Evolutionary conservation across 2,888 invertebrate species (phyloP).

Genomic region (Drosophila longiperda): DNA sequence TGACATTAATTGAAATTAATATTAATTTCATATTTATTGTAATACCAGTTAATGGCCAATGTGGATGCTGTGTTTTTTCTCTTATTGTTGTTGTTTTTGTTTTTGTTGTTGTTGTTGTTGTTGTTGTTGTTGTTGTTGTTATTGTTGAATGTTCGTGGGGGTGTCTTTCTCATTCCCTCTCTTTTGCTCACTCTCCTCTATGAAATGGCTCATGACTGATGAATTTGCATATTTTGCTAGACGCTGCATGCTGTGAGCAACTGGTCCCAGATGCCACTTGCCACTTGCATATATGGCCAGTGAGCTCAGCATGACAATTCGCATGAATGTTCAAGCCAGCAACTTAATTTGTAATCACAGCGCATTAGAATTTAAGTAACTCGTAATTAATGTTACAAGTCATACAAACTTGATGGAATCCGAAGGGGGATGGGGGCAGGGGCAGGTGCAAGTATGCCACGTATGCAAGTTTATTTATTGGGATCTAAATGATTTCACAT

Average conservation of each 20-base stretch:
- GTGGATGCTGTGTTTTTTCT: slow-evolving; percentile 39
- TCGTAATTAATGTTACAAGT: slow-evolving; percentile 85
- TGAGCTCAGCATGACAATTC: slow-evolving; percentile 81
- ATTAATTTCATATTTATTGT: slow-evolving; percentile 83
- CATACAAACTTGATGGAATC: slow-evolving; percentile 40
- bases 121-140: slow-evolving; percentile 4
- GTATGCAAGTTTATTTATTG: slow-evolving; percentile 83
- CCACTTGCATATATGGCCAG: slow-evolving; percentile 31
- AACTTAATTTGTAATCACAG: slow-evolving; percentile 85
- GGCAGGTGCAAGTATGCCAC: slow-evolving; percentile 16
- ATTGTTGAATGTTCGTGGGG: slow-evolving; percentile 36
- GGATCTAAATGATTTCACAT: slow-evolving; percentile 85
- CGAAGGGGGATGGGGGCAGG: slow-evolving; percentile 30
- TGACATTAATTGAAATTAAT: slow-evolving; percentile 84
- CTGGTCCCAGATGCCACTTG: slow-evolving; percentile 53
- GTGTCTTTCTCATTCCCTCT: slow-evolving; percentile 38
- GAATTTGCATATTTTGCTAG: slow-evolving; percentile 71
- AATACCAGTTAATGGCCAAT: slow-evolving; percentile 67
- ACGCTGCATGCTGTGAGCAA: slow-evolving; percentile 64
- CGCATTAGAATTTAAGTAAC: slow-evolving; percentile 85
- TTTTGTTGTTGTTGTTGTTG: not conserved
- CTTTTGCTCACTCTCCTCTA: not conserved
- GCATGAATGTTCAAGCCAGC: slow-evolving; percentile 81
- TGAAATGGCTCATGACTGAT: slow-evolving; percentile 48
- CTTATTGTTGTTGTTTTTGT: slow-evolving; percentile 5